A percentile compares a stretch with the other conserved stretches of the same genome.
Evolutionary conservation across 92 coral and sea anemone genomes (phyloP).

Genomic region (Meandrina meandrites): DNA sequence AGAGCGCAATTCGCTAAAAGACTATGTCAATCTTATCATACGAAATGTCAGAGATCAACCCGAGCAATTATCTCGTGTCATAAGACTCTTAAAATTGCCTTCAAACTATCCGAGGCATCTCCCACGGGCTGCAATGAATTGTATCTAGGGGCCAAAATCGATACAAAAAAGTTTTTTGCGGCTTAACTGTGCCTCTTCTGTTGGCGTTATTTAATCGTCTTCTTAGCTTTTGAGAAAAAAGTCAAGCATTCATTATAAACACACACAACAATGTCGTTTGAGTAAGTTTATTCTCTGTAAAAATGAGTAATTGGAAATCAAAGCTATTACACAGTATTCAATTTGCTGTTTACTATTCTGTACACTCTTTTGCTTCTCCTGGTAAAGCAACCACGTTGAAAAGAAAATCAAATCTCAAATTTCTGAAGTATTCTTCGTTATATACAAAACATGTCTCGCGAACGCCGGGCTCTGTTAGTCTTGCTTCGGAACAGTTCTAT

Average conservation of each 20-base stretch:
- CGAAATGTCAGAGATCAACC: conserved; percentile 80
- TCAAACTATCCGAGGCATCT: conserved; percentile 61
- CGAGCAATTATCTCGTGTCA: conserved; percentile 72
- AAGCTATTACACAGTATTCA: conserved; percentile 49
- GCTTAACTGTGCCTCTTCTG: background rate
- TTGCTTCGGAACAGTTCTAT: background rate
- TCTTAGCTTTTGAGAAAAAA: conserved; percentile 15
- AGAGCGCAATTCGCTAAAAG: conserved; percentile 69
- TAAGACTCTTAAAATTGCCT: conserved; percentile 57
- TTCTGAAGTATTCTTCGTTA: conserved; percentile 18
- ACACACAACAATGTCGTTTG: conserved; percentile 41
- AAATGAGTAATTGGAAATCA: conserved; percentile 79
- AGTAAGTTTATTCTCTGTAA: conserved; percentile 63
- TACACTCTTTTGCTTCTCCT: conserved; percentile 30
- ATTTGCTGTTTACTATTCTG: conserved; percentile 32
- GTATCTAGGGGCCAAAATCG: conserved; percentile 9
- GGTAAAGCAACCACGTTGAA: conserved; percentile 5
- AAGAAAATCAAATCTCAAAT: conserved; percentile 17
- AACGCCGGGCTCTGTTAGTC: background rate
- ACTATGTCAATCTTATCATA: conserved; percentile 66
- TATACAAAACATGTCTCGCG: conserved; percentile 37
- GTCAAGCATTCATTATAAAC: conserved; percentile 1
- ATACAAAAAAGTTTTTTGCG: background rate
- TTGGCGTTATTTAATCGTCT: background rate
- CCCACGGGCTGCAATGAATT: background rate